Conservation (phyloP, 2,888 invertebrate genomes). For the Pristionchus exspectatus region DNA sequence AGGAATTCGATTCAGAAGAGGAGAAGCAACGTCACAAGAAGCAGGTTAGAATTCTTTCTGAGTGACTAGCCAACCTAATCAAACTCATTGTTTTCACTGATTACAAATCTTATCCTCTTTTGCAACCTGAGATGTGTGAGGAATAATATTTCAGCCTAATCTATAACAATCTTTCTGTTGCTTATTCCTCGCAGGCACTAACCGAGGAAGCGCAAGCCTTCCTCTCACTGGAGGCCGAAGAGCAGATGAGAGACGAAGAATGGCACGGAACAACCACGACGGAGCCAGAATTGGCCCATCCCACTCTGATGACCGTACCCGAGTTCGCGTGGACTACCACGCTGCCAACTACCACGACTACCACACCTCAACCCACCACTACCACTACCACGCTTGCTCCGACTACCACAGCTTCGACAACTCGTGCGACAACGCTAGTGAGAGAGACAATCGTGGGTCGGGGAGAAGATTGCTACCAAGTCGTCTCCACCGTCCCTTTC, state of each 20-base stretch:
- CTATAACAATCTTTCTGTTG: neutral
- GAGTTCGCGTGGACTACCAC: slow-evolving; percentile 41
- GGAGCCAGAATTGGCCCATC: neutral
- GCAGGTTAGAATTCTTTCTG: neutral
- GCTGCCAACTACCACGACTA: neutral
- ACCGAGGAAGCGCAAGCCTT: neutral
- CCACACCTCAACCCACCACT: neutral
- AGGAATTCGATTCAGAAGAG: neutral
- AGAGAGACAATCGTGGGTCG: neutral
- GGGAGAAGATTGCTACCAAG: too few species aligned
- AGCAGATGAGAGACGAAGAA: neutral
- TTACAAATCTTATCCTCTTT: neutral
- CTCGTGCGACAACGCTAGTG: slow-evolving; percentile 10
- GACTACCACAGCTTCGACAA: slow-evolving; percentile 6
- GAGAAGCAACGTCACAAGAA: slow-evolving; percentile 51
- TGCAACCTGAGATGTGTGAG: neutral
- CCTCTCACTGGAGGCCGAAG: slow-evolving; percentile 14
- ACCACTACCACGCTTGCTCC: neutral
- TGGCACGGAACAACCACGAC: neutral
- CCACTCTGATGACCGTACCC: neutral
- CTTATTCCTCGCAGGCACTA: slow-evolving; percentile 37
- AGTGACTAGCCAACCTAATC: neutral
- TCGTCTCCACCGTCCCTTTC: too few species aligned
- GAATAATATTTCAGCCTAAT: slow-evolving; percentile 21
- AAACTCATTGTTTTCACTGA: neutral